Conservation (phyloP, 1,140 invertebrate genomes). For the Lineus longissimus region DNA sequence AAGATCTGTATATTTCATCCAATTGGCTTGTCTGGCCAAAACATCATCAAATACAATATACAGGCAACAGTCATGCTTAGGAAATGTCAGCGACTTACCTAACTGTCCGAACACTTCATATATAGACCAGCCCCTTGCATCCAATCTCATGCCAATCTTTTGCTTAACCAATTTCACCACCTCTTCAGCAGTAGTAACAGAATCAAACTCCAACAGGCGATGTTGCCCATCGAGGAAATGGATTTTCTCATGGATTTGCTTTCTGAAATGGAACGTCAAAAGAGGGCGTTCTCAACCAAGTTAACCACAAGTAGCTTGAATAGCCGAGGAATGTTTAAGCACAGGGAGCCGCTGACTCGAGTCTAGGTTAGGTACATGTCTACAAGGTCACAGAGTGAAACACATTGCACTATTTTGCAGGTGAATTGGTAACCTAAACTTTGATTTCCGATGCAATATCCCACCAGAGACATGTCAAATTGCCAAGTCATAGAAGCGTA, state of each 20-base stretch:
- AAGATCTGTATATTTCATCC: too few relatives aligned
- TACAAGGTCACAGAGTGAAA: too few relatives aligned
- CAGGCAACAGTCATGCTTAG: too few relatives aligned
- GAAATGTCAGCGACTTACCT: neutral
- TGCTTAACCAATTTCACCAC: conserved; percentile 82
- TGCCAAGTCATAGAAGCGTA: too few relatives aligned
- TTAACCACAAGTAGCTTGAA: neutral
- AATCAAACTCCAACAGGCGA: conserved; percentile 90
- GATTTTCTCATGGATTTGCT: conserved; percentile 86
- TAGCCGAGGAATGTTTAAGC: neutral
- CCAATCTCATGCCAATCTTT: conserved; percentile 84
- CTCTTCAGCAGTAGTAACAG: conserved; percentile 86
- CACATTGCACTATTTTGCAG: too few relatives aligned
- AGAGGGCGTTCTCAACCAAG: neutral
- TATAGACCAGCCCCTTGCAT: conserved; percentile 75
- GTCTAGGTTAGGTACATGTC: neutral
- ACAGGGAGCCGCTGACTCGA: neutral
- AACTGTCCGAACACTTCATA: conserved; percentile 63
- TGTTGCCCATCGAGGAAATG: conserved; percentile 93
- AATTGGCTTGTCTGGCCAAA: too few relatives aligned
- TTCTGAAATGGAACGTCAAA: conserved; percentile 47
- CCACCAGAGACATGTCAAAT: too few relatives aligned
- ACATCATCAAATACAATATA: too few relatives aligned
- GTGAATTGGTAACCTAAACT: too few relatives aligned
- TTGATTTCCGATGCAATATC: too few relatives aligned